A percentile compares a stretch with the other conserved stretches of the same genome.
phyloP scores from a whole-genome alignment of 2,888 invertebrate genomes.

The Meteorus cinctellus region DNA sequence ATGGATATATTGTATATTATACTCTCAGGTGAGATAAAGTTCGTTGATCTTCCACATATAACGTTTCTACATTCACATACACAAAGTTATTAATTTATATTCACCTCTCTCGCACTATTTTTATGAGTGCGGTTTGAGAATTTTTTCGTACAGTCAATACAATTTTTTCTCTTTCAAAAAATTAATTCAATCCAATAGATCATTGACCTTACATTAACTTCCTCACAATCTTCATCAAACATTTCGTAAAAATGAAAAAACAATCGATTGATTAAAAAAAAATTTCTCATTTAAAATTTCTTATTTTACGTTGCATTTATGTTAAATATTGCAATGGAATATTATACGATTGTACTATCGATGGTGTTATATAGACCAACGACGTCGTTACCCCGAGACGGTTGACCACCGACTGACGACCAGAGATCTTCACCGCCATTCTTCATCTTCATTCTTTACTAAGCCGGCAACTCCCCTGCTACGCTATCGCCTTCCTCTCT shows the following conservation, averaged over 20 bases:
- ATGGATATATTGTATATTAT: background rate
- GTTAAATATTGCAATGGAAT: background rate
- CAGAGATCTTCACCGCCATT: conserved; percentile 68
- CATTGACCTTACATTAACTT: conserved; percentile 22
- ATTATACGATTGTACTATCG: conserved; percentile 38
- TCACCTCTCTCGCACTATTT: background rate
- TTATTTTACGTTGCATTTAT: background rate
- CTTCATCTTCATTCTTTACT: conserved; percentile 71
- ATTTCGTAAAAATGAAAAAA: background rate
- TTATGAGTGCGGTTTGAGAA: background rate
- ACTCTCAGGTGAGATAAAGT: background rate
- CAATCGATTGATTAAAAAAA: background rate
- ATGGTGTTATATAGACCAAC: conserved; percentile 34
- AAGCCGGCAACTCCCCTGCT: conserved; percentile 48
- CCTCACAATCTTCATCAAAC: background rate
- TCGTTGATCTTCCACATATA: conserved; percentile 15
- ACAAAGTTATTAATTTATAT: conserved; percentile 22
- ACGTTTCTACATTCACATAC: background rate
- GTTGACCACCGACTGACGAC: conserved; percentile 72
- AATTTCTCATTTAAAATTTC: background rate
- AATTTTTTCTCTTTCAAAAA: background rate
- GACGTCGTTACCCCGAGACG: conserved; percentile 66
- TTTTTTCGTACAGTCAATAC: background rate
- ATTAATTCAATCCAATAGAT: conserved; percentile 12
- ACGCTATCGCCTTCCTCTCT: conserved; percentile 48